phyloP scores from a whole-genome alignment of 30 jellyfish, hydroid and myxozoan genomes.

The Turritopsis rubra region DNA sequence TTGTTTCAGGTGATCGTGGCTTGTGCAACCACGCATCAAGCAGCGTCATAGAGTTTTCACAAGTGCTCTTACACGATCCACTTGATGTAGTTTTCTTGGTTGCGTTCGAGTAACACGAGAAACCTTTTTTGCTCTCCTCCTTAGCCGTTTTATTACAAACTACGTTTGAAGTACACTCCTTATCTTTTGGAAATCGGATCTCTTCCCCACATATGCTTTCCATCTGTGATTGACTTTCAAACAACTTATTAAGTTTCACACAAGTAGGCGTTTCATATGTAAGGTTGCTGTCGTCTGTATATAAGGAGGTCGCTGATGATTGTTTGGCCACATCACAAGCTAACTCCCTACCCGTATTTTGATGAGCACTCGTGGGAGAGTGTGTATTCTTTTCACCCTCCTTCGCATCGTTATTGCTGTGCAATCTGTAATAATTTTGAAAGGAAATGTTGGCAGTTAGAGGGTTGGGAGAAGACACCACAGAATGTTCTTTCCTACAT shows the following conservation, averaged over 20 bases:
- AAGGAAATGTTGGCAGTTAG: neutral
- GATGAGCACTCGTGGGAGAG: neutral
- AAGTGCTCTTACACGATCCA: neutral
- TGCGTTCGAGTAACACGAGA: neutral
- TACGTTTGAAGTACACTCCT: neutral
- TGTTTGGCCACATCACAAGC: neutral
- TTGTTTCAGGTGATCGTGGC: neutral
- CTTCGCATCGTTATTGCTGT: neutral
- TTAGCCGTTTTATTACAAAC: neutral
- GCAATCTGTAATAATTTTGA: neutral
- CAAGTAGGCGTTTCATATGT: neutral
- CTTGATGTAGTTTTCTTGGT: neutral
- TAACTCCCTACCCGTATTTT: neutral
- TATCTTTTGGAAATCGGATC: neutral
- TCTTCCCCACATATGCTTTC: neutral
- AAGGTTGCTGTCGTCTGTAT: neutral
- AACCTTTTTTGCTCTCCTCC: neutral
- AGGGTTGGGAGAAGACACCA: neutral
- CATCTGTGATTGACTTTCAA: neutral
- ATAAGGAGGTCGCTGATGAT: neutral
- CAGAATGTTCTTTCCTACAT: neutral
- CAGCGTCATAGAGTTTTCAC: neutral
- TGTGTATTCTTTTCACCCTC: neutral
- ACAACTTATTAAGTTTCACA: neutral
- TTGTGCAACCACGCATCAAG: neutral